Conservation (phyloP, 2,797 vertebrate species). For the Chromis chromis region DNA sequence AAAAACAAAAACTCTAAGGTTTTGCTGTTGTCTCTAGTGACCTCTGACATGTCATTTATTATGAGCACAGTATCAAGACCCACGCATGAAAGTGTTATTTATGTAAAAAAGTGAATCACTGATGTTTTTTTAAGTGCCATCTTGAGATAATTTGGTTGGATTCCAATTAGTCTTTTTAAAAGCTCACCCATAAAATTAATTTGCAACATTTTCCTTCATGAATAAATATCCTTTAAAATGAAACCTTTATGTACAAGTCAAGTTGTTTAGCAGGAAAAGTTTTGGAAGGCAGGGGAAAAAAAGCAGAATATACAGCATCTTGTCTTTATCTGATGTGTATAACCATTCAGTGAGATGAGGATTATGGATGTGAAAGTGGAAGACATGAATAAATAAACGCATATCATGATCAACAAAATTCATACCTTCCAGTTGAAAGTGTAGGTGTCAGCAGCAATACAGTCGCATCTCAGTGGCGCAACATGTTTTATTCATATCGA, state of each 20-base stretch:
- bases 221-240: neutral
- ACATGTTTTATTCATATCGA: constrained; percentile 36
- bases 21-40: neutral
- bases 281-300: no score
- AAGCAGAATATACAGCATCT: no score
- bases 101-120: neutral
- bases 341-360: neutral
- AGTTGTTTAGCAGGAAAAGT: neutral
- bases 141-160: neutral
- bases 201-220: neutral
- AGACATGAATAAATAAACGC: neutral
- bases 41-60: neutral
- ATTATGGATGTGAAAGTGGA: neutral
- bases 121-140: neutral
- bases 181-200: neutral
- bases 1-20: neutral
- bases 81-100: neutral
- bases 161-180: neutral
- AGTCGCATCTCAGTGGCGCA: constrained; percentile 4
- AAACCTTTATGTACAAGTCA: neutral
- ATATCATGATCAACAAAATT: neutral
- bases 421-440: constrained; percentile 5
- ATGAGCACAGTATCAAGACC: neutral
- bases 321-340: neutral
- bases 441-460: neutral